Conservation (phyloP, 2,113 vertebrate genomes). For the Ceyx cyanopectus region DNA sequence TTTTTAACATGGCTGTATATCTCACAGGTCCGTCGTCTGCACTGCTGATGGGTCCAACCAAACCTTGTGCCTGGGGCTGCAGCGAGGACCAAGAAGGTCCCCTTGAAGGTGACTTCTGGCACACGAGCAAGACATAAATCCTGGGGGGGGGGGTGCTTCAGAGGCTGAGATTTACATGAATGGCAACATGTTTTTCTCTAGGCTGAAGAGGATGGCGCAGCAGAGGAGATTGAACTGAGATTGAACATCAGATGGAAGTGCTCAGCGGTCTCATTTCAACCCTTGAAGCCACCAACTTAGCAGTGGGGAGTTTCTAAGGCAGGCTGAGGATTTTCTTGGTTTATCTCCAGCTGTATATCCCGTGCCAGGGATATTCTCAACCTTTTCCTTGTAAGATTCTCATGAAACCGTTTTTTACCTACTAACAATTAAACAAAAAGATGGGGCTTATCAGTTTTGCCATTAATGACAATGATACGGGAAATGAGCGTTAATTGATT, state of each 20-base stretch:
- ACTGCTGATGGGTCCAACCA: not conserved
- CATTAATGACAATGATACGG: not conserved
- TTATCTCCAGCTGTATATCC: not conserved
- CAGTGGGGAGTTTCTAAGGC: not conserved
- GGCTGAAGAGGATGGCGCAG: not conserved
- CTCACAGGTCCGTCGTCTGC: accelerated
- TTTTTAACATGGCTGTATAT: too few relatives aligned
- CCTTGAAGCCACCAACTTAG: not conserved
- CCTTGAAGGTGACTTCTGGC: not conserved
- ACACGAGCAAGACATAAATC: accelerated
- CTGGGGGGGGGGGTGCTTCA: not conserved
- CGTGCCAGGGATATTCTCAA: not conserved
- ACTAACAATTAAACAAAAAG: not conserved
- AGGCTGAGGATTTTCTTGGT: not conserved
- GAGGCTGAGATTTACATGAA: not conserved
- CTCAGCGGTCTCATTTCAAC: accelerated
- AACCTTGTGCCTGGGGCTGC: accelerated
- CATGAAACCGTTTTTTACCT: not conserved
- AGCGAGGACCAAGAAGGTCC: accelerated
- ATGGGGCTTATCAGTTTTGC: not conserved
- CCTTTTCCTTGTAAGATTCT: not conserved
- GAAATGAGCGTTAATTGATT: not conserved
- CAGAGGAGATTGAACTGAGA: not conserved
- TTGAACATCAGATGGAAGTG: not conserved
- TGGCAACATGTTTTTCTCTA: too few relatives aligned